These are phyloP conservation scores for Drosophila paulistorum DNA, from an alignment of 1,140 invertebrate genomes.

Conservation along the genomic window DNA sequence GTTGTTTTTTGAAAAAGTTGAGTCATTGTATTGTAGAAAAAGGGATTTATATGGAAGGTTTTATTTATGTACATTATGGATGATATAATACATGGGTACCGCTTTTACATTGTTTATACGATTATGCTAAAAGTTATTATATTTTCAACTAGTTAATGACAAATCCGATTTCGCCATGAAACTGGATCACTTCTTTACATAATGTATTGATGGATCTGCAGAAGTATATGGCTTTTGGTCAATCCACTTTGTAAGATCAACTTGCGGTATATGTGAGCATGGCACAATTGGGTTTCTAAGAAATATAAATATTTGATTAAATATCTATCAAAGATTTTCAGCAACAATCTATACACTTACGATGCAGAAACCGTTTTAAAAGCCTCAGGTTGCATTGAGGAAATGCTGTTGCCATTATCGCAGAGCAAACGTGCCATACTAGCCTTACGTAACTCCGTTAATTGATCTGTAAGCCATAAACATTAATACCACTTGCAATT, in stretches of 20 bases:
- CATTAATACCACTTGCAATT: slow-evolving; percentile 6
- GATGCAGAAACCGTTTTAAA: slow-evolving; percentile 85
- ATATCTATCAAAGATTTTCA: neutral
- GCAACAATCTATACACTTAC: slow-evolving; percentile 83
- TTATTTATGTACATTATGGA: slow-evolving; percentile 68
- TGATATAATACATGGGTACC: slow-evolving; percentile 62
- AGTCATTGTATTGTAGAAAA: neutral
- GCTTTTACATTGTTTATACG: slow-evolving; percentile 56
- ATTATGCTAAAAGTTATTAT: slow-evolving; percentile 72
- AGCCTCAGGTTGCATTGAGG: slow-evolving; percentile 88
- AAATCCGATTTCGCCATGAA: slow-evolving; percentile 24
- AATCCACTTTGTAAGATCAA: slow-evolving; percentile 87
- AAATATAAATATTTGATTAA: neutral
- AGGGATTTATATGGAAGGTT: slow-evolving; percentile 45
- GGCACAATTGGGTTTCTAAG: slow-evolving; percentile 87
- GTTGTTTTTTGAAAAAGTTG: too few species aligned
- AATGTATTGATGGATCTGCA: slow-evolving; percentile 53
- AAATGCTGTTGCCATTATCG: slow-evolving; percentile 91
- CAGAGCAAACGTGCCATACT: slow-evolving; percentile 93
- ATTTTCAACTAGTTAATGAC: slow-evolving; percentile 73
- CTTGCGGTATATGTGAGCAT: slow-evolving; percentile 86
- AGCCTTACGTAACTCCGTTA: slow-evolving; percentile 92
- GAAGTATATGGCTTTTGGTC: slow-evolving; percentile 67
- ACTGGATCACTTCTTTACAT: slow-evolving; percentile 60
- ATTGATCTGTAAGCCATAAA: slow-evolving; percentile 86